Base-by-base conservation (phyloP, 2,113 vertebrate genomes). In the Gadus chalcogrammus region DNA sequence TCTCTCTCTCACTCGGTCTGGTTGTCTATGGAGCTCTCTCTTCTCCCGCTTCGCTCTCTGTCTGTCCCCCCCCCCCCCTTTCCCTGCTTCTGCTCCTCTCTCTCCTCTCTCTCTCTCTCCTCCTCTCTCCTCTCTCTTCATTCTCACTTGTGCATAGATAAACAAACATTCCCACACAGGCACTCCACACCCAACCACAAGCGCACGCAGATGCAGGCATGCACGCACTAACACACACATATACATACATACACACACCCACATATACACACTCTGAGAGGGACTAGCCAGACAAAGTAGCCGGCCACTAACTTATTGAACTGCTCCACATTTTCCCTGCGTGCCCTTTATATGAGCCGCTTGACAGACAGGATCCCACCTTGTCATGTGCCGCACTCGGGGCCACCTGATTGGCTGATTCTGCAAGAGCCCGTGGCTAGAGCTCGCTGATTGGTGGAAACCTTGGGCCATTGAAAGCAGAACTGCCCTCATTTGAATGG, bases 281-380 rank as follows among this genome's bases (percentile, higher is more conserved):
- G 55, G 79, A 72, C 64, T 48, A 48, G 42, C 31, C 53, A 55
- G 12, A 16, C 53, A 16, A 13, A 55, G 13, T 16, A 16, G 53
- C 87, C 74, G 85, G 80, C 90, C 81, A 83, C 84, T 85, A 81
- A 92, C 88, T 90, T 90, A 91, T 91, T 92, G 91, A 92, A 90
- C 91, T 85, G 89, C 89, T 87, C 92, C 92, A 93, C 92, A 91
- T 92, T 93, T 93, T 89, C 92, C 75, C 75, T 91, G 91, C 93
- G 93, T 94, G 93, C 94, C 92, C 94, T 97, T 94, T 95, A 96
- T 97, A 96, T 93, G 93, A 94, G 93, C 91, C 88, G 84, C 89
- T 92, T 96, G 93, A 97, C 90, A 90, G 94, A 95, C 94, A 94
- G 94, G 94, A 90, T 90, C 92, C 92, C 91, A 88, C 81, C 91